Evolutionary conservation across 2,113 vertebrate species (phyloP).

Genomic region (Thomomys bottae): DNA sequence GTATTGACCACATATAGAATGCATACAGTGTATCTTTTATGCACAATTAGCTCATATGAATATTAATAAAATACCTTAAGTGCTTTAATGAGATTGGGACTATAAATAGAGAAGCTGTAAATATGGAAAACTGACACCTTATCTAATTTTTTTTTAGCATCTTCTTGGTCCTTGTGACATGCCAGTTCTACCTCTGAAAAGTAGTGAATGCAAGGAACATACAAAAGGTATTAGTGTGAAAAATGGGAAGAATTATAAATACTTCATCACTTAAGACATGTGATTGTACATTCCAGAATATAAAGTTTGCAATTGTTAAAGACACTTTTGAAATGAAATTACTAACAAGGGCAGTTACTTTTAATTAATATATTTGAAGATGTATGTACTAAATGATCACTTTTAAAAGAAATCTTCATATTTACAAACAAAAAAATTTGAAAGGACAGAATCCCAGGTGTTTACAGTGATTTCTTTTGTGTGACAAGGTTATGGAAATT

Average conservation of each 20-base stretch:
- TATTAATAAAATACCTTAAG: neutral
- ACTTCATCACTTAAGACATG: neutral
- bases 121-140: neutral
- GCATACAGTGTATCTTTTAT: neutral
- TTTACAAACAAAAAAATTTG: neutral
- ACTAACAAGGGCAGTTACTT: neutral
- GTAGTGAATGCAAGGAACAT: neutral
- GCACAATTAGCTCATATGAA: neutral
- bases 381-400: neutral
- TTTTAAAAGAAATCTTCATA: neutral
- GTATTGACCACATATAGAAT: neutral
- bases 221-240: neutral
- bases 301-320: neutral
- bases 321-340: neutral
- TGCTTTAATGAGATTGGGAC: neutral
- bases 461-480: slow-evolving; percentile 2
- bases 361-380: neutral
- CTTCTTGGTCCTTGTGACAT: neutral
- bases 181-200: neutral
- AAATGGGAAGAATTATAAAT: neutral
- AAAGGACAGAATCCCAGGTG: neutral
- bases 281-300: neutral
- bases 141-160: neutral
- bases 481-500: neutral
- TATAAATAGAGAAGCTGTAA: neutral